Evolutionary conservation across 2,113 vertebrate genomes (phyloP).

Genomic region (Arizona elegans): DNA sequence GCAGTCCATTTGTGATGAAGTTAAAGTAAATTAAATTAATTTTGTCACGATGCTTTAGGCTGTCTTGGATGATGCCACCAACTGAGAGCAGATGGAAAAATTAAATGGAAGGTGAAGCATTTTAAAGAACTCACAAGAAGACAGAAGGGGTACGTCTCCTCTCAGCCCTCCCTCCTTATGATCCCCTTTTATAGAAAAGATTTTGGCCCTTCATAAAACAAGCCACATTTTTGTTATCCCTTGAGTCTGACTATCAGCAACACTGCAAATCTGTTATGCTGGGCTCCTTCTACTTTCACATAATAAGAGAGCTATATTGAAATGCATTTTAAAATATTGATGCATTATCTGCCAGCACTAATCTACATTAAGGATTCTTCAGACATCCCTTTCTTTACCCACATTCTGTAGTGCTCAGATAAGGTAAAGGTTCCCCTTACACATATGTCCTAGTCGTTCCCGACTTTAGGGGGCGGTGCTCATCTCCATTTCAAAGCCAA

Average conservation of each 20-base stretch:
- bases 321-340: conserved; percentile 41
- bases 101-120: background rate
- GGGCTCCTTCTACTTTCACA: conserved; percentile 16
- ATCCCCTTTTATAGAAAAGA: background rate
- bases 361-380: conserved; percentile 47
- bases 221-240: conserved; percentile 42
- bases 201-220: conserved; percentile 44
- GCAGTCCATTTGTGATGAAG: conserved; percentile 49
- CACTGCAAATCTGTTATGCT: conserved; percentile 24
- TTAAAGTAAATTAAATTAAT: conserved; percentile 54
- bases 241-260: conserved; percentile 12
- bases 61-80: conserved; percentile 20
- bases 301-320: conserved; percentile 33
- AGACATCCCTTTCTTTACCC: background rate
- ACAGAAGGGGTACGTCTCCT: conserved; percentile 13
- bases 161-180: conserved; percentile 24
- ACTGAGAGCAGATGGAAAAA: conserved; percentile 6
- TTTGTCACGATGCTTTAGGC: conserved; percentile 47
- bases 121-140: background rate
- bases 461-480: too few relatives aligned
- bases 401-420: background rate
- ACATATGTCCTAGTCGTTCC: too few relatives aligned
- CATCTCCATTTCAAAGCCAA: too few relatives aligned
- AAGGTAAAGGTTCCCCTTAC: background rate
- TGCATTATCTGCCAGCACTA: conserved; percentile 44